Conservation (phyloP, 2,113 vertebrate genomes). For the Melierax canorus region DNA sequence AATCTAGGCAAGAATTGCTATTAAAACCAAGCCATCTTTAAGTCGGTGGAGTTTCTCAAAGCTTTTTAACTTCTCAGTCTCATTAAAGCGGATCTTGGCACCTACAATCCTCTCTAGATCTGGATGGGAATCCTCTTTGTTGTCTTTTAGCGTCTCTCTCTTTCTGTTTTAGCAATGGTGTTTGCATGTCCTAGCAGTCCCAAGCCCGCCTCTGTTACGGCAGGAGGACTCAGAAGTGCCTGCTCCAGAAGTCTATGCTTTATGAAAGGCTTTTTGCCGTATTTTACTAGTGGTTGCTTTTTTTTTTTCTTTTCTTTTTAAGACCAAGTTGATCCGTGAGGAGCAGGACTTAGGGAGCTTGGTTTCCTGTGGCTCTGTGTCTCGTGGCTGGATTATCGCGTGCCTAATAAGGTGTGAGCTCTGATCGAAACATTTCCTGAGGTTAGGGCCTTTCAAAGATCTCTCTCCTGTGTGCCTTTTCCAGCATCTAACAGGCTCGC, state of each 20-base stretch:
- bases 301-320: not conserved
- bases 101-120: not conserved
- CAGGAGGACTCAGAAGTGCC: not conserved
- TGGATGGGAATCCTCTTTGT: not conserved
- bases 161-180: not conserved
- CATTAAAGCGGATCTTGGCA: not conserved
- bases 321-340: rapidly evolving
- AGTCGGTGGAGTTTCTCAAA: not conserved
- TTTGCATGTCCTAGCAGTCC: not conserved
- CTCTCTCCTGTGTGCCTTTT: not conserved
- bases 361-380: not conserved
- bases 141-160: not conserved
- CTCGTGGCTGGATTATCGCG: not conserved
- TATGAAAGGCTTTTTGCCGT: not conserved
- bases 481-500: not conserved
- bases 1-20: not conserved
- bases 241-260: not conserved
- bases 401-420: not conserved
- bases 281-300: not conserved
- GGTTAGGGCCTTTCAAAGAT: not conserved
- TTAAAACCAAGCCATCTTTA: not conserved
- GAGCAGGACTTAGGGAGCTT: not conserved
- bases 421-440: not conserved
- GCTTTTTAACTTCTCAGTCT: not conserved
- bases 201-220: rapidly evolving